Evolutionary conservation across 2,888 invertebrate genomes (phyloP), one percentile per base, ranked within the genome.

Genomic region (Subacronicta megacephala): DNA sequence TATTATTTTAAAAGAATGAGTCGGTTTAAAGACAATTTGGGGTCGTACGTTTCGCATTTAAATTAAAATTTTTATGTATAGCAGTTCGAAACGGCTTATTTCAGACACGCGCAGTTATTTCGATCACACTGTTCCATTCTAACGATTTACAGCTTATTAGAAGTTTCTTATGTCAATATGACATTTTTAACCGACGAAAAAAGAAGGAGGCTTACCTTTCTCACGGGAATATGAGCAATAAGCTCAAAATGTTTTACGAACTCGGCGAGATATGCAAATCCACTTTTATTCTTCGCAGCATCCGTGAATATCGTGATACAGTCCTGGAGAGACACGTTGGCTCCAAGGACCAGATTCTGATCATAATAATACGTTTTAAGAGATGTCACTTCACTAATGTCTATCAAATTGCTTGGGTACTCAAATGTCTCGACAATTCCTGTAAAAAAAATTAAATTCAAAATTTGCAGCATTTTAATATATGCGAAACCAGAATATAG

Each of bases 171-270:
- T 37, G 54, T 72, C n/a, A 3, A 1, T 20, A 10, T 12, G 10
- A 17, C 1, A 10, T 15, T 6, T 5, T 1, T 23, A 10, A 80
- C n/a, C n/a, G n/a, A n/a, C n/a, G n/a, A n/a, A n/a, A n/a, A n/a
- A n/a, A n/a, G n/a, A n/a, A n/a, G n/a, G n/a, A n/a, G n/a, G n/a
- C 87, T 83, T 75, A 96, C 96, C 87, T 96, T 96, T 81, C 96
- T 90, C 9, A 96, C 95, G 9, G 96, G 95, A 33, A 95, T 92
- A 78, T 95, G 95, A 13, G 96, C 96, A 12, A 96, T 93, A 20
- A 95, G 79, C 45, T 95, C 94, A 31, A 96, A 87, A 81, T 96
- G 96, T 53, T 94, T 89, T 3, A 92, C 95, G 62, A 96, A 87
- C 52, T 90, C 90, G 1, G 79, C 80, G 53, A 96, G 85, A 75